Percentiles rank a stretch among this genome's conserved stretches.
Evolutionary conservation across 2,113 vertebrate species (phyloP).

Genomic region (Syrrhaptes paradoxus): DNA sequence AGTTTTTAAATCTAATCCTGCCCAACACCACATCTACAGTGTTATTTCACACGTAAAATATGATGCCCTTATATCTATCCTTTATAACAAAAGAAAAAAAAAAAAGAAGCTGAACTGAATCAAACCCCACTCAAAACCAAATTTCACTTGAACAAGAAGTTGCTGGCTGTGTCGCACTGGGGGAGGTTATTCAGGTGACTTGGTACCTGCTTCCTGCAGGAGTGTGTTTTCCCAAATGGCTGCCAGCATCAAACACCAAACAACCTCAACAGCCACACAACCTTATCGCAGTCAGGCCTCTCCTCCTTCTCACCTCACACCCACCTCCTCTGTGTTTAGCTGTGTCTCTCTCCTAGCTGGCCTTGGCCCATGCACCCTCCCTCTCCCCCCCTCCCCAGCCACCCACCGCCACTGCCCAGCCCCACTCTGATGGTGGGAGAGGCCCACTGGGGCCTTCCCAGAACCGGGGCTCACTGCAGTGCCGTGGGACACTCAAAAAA

Average conservation of each 20-base stretch:
- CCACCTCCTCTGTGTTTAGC: background rate
- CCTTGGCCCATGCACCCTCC: accelerated
- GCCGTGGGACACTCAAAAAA: accelerated
- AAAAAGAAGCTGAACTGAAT: background rate
- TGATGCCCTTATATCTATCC: background rate
- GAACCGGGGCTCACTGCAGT: accelerated
- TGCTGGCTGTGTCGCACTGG: accelerated
- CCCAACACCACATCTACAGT: background rate
- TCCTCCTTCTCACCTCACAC: background rate
- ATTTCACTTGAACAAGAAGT: background rate
- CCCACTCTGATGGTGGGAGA: background rate
- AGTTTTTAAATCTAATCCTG: background rate
- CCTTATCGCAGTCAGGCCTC: background rate
- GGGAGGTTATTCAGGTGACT: background rate
- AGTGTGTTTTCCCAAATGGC: accelerated
- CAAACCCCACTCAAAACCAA: background rate
- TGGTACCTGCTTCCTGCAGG: background rate
- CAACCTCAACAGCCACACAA: background rate
- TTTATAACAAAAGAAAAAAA: background rate
- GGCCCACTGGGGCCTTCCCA: too few relatives aligned
- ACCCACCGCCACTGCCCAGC: background rate
- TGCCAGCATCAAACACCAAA: background rate
- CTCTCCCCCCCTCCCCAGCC: background rate
- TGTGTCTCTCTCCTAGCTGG: background rate
- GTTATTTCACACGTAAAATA: background rate